phyloP scores from a whole-genome alignment of 2,797 vertebrate species.

The Mionectes olivaceus region DNA sequence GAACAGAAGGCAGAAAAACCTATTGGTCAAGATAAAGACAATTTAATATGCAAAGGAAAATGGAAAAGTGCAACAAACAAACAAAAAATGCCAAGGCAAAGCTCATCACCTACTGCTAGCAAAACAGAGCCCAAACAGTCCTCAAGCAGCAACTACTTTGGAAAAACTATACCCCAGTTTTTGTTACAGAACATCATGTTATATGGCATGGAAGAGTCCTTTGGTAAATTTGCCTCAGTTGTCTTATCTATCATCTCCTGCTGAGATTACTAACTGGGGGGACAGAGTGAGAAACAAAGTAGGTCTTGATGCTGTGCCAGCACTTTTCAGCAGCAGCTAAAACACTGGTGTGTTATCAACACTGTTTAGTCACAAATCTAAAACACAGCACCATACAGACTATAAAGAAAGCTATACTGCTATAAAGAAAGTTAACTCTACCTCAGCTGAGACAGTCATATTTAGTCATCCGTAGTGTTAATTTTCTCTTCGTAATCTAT shows the following conservation, averaged over 20 bases:
- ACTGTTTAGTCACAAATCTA: background rate
- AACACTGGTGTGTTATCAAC: background rate
- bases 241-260: background rate
- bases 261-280: background rate
- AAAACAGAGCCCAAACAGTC: background rate
- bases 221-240: background rate
- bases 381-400: background rate
- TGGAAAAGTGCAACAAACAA: fast-evolving
- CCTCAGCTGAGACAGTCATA: fast-evolving
- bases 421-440: background rate
- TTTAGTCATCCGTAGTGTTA: background rate
- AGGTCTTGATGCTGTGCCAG: background rate
- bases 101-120: fast-evolving
- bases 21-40: background rate
- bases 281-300: background rate
- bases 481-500: background rate
- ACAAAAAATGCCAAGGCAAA: background rate
- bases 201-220: background rate
- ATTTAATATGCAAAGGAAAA: background rate
- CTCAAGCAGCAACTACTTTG: background rate
- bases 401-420: background rate
- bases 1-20: background rate
- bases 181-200: background rate
- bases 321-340: background rate
- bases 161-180: background rate